Base-by-base conservation (phyloP, 2,888 invertebrate genomes). In the Stenotaenia linearis region DNA sequence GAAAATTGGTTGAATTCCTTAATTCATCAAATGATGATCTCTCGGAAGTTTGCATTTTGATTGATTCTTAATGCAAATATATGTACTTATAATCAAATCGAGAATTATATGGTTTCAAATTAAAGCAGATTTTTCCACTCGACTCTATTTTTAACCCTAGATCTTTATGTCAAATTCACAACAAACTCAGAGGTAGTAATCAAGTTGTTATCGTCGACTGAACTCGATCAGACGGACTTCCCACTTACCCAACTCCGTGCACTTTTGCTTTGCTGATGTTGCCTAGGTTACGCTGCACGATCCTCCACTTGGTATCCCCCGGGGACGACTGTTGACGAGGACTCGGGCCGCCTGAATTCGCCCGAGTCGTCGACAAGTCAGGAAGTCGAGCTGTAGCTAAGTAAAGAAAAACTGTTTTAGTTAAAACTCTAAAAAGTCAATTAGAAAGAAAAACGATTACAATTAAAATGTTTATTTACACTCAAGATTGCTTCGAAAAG, bases 271-370 rank as follows among this genome's bases (percentile, higher is more conserved):
- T 28, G 37, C 69, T 78, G 32, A 78, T 78, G 56, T 78, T 78
- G 30, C 78, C 78, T 23, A 78, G 69, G 37, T 78, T 78, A 56
- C 78, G 78, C 56, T 78, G 78, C 45, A 78, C 78, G 28, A 78
- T 37, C 78, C 78, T 50, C 78, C 78, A 78, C 78, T 78, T 78
- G 69, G 78, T 78, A 23, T 78, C 78, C 28, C 32, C 56, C 18
- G 78, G 56, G 30, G 78, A 30, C 30, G 69, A 18, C 56, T 78
- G 78, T 61, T 56, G 56, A 18, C 69, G 78, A 37, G 78, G 78
- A 78, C 78, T 61, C 28, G 78, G 78, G 28, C 78, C 78, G 30
- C 61, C 78, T 56, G 69, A 61, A 78, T 32, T 40, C 25, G 69
- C 69, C 69, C 69, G 76, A 75, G 37, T 75, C 35, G 35, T 75